Evolutionary conservation across 92 coral and sea anemone genomes (phyloP).

Genomic region (Zoanthus sociatus): DNA sequence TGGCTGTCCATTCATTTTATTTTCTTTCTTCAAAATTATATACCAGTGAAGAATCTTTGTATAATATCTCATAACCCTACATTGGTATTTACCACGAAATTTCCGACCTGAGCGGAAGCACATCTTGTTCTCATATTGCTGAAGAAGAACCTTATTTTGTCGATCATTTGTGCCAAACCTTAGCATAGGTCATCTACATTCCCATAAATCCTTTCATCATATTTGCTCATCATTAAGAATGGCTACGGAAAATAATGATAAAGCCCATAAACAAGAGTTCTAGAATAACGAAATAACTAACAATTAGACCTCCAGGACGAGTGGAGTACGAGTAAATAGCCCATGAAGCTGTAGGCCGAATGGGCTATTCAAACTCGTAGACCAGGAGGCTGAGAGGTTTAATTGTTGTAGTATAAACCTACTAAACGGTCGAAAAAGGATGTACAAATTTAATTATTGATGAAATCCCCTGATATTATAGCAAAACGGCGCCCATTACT

Average conservation of each 20-base stretch:
- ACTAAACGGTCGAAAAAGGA: too few species aligned
- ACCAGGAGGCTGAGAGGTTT: too few species aligned
- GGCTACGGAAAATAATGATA: constrained; percentile 41
- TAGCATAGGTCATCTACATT: constrained; percentile 68
- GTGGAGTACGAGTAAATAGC: too few species aligned
- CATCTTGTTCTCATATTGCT: not conserved
- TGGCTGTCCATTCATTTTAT: too few species aligned
- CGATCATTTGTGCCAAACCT: not conserved
- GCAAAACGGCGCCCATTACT: too few species aligned
- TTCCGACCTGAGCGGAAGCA: not conserved
- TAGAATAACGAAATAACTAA: too few species aligned
- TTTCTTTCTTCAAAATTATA: not conserved
- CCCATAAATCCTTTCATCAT: constrained; percentile 68
- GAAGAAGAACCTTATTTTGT: not conserved
- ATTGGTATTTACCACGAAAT: not conserved
- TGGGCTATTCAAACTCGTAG: too few species aligned
- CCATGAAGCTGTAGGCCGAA: too few species aligned
- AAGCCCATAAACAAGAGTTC: not conserved
- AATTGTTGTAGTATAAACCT: too few species aligned
- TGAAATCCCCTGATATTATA: too few species aligned
- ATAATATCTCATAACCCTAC: not conserved
- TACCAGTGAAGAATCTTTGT: not conserved
- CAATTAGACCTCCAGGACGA: too few species aligned
- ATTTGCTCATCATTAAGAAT: constrained; percentile 73
- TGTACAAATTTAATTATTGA: too few species aligned